phyloP scores from a whole-genome alignment of 2,888 invertebrate genomes.

The Dicranocentrus wangi region DNA sequence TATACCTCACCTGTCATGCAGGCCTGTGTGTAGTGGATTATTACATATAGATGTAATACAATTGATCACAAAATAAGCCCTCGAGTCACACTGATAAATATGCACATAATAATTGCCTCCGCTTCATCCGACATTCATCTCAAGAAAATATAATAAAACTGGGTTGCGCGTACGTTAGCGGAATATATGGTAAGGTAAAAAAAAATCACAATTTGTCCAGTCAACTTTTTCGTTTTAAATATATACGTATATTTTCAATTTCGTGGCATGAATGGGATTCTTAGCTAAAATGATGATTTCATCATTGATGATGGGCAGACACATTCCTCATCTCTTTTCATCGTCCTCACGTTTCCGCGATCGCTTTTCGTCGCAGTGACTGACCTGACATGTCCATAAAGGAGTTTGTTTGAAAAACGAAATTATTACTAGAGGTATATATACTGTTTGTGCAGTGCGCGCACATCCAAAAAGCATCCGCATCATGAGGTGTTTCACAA shows the following conservation, averaged over 20 bases:
- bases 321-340: no score
- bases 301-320: no score
- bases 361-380: no score
- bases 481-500: constrained; percentile 10
- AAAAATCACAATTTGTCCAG: constrained; percentile 18
- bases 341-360: not conserved
- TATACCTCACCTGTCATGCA: constrained; percentile 54
- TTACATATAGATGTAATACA: constrained; percentile 24
- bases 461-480: no score
- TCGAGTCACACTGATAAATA: constrained; percentile 56
- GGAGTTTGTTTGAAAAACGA: not conserved
- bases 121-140: constrained; percentile 42
- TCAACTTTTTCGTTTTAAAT: constrained; percentile 17
- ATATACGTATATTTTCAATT: constrained; percentile 7
- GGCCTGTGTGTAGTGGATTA: no score
- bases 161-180: constrained; percentile 19
- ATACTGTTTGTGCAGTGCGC: no score
- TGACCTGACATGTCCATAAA: not conserved
- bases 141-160: constrained; percentile 13
- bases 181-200: constrained; percentile 2
- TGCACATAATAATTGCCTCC: constrained; percentile 63
- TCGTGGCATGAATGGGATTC: not conserved
- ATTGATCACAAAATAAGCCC: constrained; percentile 42
- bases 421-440: not conserved
- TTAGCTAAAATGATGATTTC: constrained; percentile 10